Base-by-base conservation (phyloP, 2,113 vertebrate species). In the Rhodinocichla rosea region DNA sequence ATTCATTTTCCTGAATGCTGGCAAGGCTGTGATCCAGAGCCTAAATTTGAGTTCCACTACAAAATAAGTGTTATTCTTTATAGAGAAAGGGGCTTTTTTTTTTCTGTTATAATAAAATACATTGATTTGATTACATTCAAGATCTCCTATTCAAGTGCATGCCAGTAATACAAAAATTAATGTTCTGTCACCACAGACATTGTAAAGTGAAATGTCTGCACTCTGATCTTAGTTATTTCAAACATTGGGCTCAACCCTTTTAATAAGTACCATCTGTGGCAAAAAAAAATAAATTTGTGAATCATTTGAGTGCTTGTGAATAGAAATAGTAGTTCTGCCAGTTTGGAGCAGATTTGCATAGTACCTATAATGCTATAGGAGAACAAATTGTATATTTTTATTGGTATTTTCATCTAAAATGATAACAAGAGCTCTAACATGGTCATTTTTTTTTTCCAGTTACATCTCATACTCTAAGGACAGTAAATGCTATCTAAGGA, bases 151-250 rank as follows among this genome's bases (percentile, higher is more conserved):
- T 90, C 50, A 83, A n/a, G 32, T 79, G 22, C 47, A 81, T 84
- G 35, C 50, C 73, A 89, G 76, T 80, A 70, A 63, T 91, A 62
- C 10, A 73, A 93, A 95, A 95, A 89, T 86, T 71, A 87, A 91
- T 79, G 21, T 75, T 89, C 53, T 90, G 65, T 87, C 65, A 62
- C 80, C 53, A 39, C 21, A 45, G 40, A 39, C 40, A 37, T 79
- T 84, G 32, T 68, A 47, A 90, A 92, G 37, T 83, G 60, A 89
- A 90, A 79, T 53, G 33, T 82, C 12, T 50, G 33, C 11, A 7
- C 45, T 81, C 57, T 87, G 37, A 68, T 92, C 60, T 81, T 86
- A 45, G 68, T 81, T 89, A 75, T 65, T 92, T 89, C 69, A 87
- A 79, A 84, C 37, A 28, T 39, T 65, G 57, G 42, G 21, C 44